A percentile compares a stretch with the other conserved stretches of the same genome.
These are phyloP conservation scores for Hydropsyche betteni DNA, from an alignment of 2,888 invertebrate genomes.

Conservation along the genomic window DNA sequence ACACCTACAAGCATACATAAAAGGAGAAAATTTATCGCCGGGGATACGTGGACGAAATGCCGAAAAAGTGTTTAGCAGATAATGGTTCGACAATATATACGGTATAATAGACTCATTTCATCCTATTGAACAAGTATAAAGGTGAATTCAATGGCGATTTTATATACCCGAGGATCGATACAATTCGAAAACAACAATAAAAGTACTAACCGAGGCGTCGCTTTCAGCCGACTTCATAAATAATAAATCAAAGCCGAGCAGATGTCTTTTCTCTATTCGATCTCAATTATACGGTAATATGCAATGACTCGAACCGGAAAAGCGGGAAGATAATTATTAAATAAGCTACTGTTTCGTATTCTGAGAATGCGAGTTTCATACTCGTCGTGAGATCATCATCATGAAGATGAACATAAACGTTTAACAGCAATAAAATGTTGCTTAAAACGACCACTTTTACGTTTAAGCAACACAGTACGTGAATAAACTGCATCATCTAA, in stretches of 20 bases:
- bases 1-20: conserved; percentile 7
- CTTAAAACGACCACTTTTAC: conserved; percentile 39
- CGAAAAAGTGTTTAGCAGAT: conserved; percentile 37
- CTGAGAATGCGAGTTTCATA: neutral
- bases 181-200: conserved; percentile 26
- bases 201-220: conserved; percentile 26
- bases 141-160: conserved; percentile 32
- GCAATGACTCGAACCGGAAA: neutral
- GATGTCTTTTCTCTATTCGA: conserved; percentile 28
- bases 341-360: too few relatives aligned
- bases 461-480: conserved; percentile 37
- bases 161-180: neutral
- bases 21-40: conserved; percentile 24
- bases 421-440: conserved; percentile 42
- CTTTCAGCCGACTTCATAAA: conserved; percentile 15
- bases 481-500: conserved; percentile 30
- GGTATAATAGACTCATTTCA: conserved; percentile 48
- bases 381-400: conserved; percentile 32
- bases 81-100: conserved; percentile 48
- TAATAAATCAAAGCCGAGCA: conserved; percentile 33
- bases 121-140: conserved; percentile 48
- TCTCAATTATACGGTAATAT: conserved; percentile 9
- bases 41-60: conserved; percentile 10
- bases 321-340: neutral
- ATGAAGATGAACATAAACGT: conserved; percentile 15